Evolutionary conservation across 2,888 invertebrate species (phyloP).

Genomic region (Halictus ligatus): DNA sequence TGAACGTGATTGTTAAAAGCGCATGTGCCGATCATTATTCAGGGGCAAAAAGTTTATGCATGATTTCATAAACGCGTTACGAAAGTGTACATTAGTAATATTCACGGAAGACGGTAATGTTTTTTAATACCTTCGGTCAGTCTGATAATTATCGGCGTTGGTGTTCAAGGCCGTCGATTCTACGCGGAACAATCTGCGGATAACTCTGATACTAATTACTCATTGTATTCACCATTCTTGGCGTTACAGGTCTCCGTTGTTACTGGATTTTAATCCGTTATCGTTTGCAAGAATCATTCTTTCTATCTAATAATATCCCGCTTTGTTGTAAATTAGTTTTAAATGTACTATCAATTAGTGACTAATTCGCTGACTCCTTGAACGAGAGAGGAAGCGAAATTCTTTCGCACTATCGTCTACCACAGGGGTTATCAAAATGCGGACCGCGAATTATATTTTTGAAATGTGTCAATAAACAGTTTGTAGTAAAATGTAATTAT

Average conservation of each 20-base stretch:
- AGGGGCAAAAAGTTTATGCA: background rate
- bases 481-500: too few relatives aligned
- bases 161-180: conserved; percentile 30
- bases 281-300: background rate
- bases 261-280: background rate
- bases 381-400: background rate
- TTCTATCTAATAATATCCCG: background rate
- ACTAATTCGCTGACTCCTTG: background rate
- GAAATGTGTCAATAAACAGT: too few relatives aligned
- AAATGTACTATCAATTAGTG: background rate
- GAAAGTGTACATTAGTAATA: conserved; percentile 15
- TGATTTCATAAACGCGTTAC: conserved; percentile 3
- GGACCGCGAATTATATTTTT: too few relatives aligned
- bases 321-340: background rate
- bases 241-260: background rate
- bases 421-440: too few relatives aligned
- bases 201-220: conserved; percentile 11
- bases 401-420: background rate
- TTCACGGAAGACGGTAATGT: conserved; percentile 24
- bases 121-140: conserved; percentile 18
- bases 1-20: background rate
- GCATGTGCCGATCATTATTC: background rate
- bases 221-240: background rate
- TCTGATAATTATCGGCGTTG: conserved; percentile 30
- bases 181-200: conserved; percentile 9